Base-by-base conservation (phyloP, 2,888 invertebrate genomes). In the Caenorhabditis sulstoni region DNA sequence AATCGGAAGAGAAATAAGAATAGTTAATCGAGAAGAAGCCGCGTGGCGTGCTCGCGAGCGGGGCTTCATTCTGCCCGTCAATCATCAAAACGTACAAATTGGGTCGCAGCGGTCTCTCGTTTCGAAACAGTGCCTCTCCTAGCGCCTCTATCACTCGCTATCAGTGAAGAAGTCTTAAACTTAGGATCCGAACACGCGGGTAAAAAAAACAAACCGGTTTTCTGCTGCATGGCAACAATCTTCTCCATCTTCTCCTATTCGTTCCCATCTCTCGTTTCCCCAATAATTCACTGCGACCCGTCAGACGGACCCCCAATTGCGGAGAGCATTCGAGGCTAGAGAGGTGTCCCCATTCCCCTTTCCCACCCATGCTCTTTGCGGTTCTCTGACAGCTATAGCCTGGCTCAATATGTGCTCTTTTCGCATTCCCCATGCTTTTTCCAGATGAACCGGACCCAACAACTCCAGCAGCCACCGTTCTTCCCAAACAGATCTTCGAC, bases 371-470 rank as follows among this genome's bases (percentile, higher is more conserved):
- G 23, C n/a, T n/a, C 52, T 1, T 23, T 23, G 52, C 52, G 52
- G 29, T 7, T 29, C 29, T 29, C n/a, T 29, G 29, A 29, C 29
- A 29, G 29, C 29, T 29, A 29, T 29, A 29, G 29, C 29, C 29
- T 7, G n/a, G n/a, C 16, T 45, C 4, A 45, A 9, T 4, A 45
- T 45, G 45, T 4, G 14, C 14, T n/a, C 45, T 9, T 45, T 45
- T 45, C 47, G 4, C 16, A 47, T 47, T 47, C 16, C 14, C 2
- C 11, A 3, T 16, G 20, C 18, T 9, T 16, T 18, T 47, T 47
- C 47, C 58, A 65, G 65, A 74, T 74, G 65, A 53, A 29, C 39
- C 65, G 52, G 23, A 37, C 50, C 9, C 76, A 76, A 7, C 29
- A 58, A 16, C n/a, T 7, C 4, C 68, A 76, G 23, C 58, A 50